phyloP scores from a whole-genome alignment of 2,113 vertebrate species.

The Colinus virginianus region DNA sequence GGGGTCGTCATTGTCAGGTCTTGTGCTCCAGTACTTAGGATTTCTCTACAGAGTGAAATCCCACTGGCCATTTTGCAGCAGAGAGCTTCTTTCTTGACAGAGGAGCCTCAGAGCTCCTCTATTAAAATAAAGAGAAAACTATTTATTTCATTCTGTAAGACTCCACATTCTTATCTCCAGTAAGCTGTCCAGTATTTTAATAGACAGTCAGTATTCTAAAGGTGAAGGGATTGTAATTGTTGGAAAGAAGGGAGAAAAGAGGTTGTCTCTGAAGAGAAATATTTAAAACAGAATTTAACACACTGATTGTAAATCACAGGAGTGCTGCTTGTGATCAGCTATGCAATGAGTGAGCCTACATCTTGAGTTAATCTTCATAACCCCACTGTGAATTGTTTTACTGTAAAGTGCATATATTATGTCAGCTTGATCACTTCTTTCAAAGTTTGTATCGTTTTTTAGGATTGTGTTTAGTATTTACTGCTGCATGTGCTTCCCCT shows the following conservation, averaged over 20 bases:
- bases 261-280: neutral
- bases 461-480: neutral
- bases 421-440: neutral
- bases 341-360: too few species aligned
- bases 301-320: neutral
- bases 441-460: neutral
- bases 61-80: neutral
- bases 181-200: neutral
- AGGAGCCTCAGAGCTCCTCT: neutral
- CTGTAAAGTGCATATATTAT: rapidly evolving
- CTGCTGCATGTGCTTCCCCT: neutral
- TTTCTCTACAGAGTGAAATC: neutral
- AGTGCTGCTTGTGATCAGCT: neutral
- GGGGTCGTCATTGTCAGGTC: rapidly evolving
- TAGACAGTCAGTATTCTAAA: neutral
- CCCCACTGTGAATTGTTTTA: neutral
- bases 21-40: neutral
- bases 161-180: neutral
- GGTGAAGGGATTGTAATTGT: neutral
- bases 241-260: neutral
- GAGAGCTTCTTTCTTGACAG: neutral
- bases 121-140: neutral
- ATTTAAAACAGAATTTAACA: rapidly evolving
- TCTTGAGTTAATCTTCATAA: neutral
- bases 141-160: neutral